phyloP scores from a whole-genome alignment of 2,888 invertebrate species.

The Luperina testacea region DNA sequence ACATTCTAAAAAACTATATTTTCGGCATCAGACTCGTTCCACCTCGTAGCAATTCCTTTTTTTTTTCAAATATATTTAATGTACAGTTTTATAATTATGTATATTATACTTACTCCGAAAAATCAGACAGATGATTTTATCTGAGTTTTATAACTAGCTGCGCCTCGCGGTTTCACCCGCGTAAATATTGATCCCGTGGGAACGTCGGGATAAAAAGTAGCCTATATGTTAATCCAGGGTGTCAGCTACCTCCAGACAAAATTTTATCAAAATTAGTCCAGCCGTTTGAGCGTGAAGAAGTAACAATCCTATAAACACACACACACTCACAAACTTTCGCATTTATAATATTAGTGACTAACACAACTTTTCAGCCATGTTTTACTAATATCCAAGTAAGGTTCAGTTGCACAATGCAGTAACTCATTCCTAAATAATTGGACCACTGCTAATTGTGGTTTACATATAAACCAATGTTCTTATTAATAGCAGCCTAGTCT shows the following conservation, averaged over 20 bases:
- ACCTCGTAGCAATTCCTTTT: background rate
- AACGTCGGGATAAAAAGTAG: no score
- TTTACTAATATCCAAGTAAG: background rate
- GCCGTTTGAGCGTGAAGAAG: no score
- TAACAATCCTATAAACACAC: no score
- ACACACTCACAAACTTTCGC: no score
- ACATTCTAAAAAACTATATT: background rate
- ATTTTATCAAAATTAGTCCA: no score
- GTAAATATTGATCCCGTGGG: no score
- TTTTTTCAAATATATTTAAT: background rate
- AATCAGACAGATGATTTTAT: no score
- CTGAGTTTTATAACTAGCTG: no score
- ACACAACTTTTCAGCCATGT: background rate
- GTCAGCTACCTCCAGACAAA: no score
- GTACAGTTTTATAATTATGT: background rate
- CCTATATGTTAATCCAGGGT: no score
- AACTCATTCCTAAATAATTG: slow-evolving; percentile 9
- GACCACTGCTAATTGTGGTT: slow-evolving; percentile 12
- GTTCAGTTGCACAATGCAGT: background rate
- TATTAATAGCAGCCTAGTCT: slow-evolving; percentile 50
- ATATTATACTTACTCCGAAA: background rate
- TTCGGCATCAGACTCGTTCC: background rate
- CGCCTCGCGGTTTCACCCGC: no score
- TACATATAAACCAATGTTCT: slow-evolving; percentile 42
- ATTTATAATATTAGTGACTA: no score